These are phyloP conservation scores for Luffia ferchaultella DNA, from an alignment of 2,888 invertebrate species.

Conservation along the genomic window DNA sequence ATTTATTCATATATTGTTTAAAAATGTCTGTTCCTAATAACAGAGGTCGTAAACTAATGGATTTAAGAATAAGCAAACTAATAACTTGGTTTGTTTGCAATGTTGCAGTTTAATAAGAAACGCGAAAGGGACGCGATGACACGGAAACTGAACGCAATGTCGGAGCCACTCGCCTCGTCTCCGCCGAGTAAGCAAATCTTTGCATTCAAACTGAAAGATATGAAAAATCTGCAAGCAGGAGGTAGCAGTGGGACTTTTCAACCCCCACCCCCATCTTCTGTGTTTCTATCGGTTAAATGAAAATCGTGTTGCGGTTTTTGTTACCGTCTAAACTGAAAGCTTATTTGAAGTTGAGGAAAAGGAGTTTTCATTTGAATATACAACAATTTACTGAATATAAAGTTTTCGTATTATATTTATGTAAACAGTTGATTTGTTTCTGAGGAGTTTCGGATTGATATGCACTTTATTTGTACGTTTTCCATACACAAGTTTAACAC, in stretches of 20 bases:
- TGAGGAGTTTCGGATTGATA: too few relatives aligned
- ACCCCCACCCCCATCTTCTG: conserved; percentile 22
- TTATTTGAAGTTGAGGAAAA: too few relatives aligned
- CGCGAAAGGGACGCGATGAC: neutral
- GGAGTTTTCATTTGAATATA: too few relatives aligned
- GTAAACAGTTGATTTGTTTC: too few relatives aligned
- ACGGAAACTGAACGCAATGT: conserved; percentile 13
- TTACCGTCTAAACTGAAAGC: too few relatives aligned
- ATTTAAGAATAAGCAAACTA: neutral
- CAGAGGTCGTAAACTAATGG: neutral
- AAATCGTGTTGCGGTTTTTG: too few relatives aligned
- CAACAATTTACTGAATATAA: too few relatives aligned
- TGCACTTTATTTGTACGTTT: too few relatives aligned
- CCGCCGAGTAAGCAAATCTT: conserved; percentile 41
- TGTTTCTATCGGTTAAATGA: conserved; percentile 24
- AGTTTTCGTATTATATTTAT: too few relatives aligned
- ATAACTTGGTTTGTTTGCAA: neutral
- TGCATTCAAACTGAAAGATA: conserved; percentile 37
- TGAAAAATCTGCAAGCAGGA: conserved; percentile 29
- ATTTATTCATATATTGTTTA: too few relatives aligned
- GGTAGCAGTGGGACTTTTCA: conserved; percentile 25
- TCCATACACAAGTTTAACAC: too few relatives aligned
- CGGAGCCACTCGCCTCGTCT: conserved; percentile 14
- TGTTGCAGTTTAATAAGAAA: neutral
- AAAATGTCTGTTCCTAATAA: neutral